Conservation (phyloP, 1,140 invertebrate species). For the Drosophila insularis region DNA sequence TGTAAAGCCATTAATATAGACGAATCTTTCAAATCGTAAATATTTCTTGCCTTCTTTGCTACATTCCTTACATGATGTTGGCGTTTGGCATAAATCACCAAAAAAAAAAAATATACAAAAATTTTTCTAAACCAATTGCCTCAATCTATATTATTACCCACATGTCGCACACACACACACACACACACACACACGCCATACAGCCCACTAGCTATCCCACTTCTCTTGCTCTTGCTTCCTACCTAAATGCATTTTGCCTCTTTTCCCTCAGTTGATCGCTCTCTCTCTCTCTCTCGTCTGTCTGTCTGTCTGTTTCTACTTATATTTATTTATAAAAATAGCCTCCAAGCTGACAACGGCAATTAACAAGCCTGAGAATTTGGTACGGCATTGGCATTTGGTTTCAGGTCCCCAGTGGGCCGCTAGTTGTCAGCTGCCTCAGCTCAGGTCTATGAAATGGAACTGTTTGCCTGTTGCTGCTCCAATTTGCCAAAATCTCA, state of each 20-base stretch:
- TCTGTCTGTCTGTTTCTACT: constrained; percentile 18
- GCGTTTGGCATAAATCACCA: constrained; percentile 14
- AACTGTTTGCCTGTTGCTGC: constrained; percentile 41
- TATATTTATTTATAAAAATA: constrained; percentile 61
- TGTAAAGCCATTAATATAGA: not conserved
- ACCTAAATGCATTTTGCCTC: constrained; percentile 36
- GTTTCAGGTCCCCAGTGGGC: constrained; percentile 27
- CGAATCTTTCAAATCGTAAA: not conserved
- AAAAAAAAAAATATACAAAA: not conserved
- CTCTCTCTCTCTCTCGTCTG: constrained; percentile 10
- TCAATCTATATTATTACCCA: constrained; percentile 45
- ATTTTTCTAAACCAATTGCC: constrained; percentile 17
- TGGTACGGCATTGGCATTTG: constrained; percentile 63
- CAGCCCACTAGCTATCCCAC: constrained; percentile 7
- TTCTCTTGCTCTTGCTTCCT: constrained; percentile 10
- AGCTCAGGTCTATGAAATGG: constrained; percentile 51
- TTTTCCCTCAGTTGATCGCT: constrained; percentile 18
- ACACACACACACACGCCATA: constrained; percentile 12
- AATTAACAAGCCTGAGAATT: constrained; percentile 79
- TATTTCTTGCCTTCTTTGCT: not conserved
- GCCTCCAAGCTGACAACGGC: constrained; percentile 72
- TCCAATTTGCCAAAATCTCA: constrained; percentile 74
- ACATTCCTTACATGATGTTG: not conserved
- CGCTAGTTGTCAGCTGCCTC: constrained; percentile 34
- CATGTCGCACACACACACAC: constrained; percentile 37